phyloP scores from a whole-genome alignment of 2,113 vertebrate species.

The Lophochroa leadbeateri region DNA sequence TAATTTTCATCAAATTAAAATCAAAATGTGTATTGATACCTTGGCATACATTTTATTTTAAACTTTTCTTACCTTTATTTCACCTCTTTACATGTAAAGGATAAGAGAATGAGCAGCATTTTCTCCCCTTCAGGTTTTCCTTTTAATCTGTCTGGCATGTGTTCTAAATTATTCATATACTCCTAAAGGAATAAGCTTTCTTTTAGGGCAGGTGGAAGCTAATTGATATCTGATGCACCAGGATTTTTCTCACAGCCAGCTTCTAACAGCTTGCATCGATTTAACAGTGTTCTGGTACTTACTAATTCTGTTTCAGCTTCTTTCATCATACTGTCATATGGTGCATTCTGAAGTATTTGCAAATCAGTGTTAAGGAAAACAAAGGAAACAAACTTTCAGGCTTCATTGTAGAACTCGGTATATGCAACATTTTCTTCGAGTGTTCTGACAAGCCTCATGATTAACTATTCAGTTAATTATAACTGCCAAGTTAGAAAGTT shows the following conservation, averaged over 20 bases:
- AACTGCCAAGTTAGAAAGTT: neutral
- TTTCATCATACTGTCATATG: neutral
- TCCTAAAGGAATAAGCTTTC: conserved; percentile 24
- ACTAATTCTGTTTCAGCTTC: conserved; percentile 41
- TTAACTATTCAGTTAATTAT: neutral
- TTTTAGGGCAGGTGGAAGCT: conserved; percentile 42
- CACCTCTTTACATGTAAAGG: neutral
- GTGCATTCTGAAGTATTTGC: neutral
- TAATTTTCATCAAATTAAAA: neutral
- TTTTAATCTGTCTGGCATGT: conserved; percentile 27
- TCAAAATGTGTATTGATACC: neutral
- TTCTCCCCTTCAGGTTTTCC: neutral
- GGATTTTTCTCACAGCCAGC: conserved; percentile 10
- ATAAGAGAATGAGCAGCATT: neutral
- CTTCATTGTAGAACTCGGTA: neutral
- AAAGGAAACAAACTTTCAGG: neutral
- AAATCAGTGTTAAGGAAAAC: neutral
- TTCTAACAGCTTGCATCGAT: neutral
- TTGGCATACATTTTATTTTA: neutral
- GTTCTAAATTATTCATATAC: conserved; percentile 62
- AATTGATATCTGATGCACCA: conserved; percentile 30
- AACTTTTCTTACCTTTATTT: neutral
- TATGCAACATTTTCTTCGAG: neutral
- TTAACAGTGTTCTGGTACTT: neutral
- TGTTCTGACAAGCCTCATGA: neutral